Percentiles rank a stretch among this genome's conserved stretches.
These are phyloP conservation scores for Rhabdophis nuchalis DNA, from an alignment of 2,797 vertebrate species.

Conservation along the genomic window DNA sequence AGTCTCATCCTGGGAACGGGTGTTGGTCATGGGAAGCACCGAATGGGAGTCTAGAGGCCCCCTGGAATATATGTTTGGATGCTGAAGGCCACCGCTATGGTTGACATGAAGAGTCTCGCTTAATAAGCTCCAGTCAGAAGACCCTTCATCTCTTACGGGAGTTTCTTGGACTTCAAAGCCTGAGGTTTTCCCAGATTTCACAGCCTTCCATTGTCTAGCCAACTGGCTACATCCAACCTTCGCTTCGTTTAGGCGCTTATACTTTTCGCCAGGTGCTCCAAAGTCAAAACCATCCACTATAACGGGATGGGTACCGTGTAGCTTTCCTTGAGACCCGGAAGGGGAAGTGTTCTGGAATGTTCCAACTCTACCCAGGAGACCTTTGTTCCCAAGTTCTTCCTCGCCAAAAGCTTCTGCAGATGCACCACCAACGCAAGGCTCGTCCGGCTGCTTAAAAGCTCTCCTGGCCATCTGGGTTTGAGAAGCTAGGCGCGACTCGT, in stretches of 20 bases:
- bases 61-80: neutral
- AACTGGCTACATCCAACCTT: conserved; percentile 43
- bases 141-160: conserved; percentile 75
- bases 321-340: conserved; percentile 14
- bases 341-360: neutral
- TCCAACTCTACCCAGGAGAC: neutral
- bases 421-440: conserved; percentile 19
- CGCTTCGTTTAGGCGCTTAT: conserved; percentile 61
- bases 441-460: conserved; percentile 16
- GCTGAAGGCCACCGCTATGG: neutral
- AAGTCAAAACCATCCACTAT: conserved; percentile 10
- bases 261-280: conserved; percentile 6
- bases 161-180: conserved; percentile 65
- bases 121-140: conserved; percentile 69
- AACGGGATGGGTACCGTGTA: neutral
- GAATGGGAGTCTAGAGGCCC: conserved; percentile 13
- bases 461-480: neutral
- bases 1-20: conserved; percentile 40
- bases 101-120: conserved; percentile 51
- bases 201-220: conserved; percentile 22
- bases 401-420: conserved; percentile 25
- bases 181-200: conserved; percentile 32
- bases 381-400: conserved; percentile 26
- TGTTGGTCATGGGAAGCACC: conserved; percentile 30
- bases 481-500: neutral